phyloP scores from a whole-genome alignment of 2,797 vertebrate species.

The Cyclopterus lumpus region DNA sequence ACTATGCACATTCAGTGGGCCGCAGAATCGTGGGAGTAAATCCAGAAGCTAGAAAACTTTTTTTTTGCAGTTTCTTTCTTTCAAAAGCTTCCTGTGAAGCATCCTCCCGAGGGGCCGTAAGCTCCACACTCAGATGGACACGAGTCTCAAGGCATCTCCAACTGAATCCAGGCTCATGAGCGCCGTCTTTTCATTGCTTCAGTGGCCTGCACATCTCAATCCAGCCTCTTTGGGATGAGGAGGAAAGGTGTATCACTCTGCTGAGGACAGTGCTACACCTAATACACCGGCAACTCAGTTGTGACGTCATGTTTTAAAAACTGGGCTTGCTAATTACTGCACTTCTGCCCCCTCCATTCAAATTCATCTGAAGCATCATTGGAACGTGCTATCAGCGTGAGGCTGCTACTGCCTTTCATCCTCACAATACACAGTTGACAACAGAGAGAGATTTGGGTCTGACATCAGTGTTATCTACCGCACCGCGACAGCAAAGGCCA shows the following conservation, averaged over 20 bases:
- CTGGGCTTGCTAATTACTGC: not conserved
- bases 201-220: not conserved
- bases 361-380: not conserved
- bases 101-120: too few species aligned
- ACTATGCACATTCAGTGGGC: too few species aligned
- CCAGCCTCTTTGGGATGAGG: not conserved
- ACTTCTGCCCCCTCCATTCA: not conserved
- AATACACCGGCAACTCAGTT: not conserved
- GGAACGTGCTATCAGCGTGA: conserved; percentile 17
- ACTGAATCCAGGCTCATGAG: not conserved
- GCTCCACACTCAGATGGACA: not conserved
- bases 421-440: conserved; percentile 18
- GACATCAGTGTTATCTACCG: conserved; percentile 25
- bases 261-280: not conserved
- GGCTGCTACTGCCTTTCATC: conserved; percentile 29
- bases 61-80: too few species aligned
- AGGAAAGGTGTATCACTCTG: not conserved
- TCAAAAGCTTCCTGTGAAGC: too few species aligned
- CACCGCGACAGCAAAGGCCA: conserved; percentile 10
- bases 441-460: conserved; percentile 26
- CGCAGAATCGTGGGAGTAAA: too few species aligned
- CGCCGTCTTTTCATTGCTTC: not conserved
- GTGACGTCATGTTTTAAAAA: not conserved
- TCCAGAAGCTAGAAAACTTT: too few species aligned
- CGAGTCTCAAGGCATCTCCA: not conserved